Conservation (phyloP, 2,797 vertebrate species). For the Dallia pectoralis region DNA sequence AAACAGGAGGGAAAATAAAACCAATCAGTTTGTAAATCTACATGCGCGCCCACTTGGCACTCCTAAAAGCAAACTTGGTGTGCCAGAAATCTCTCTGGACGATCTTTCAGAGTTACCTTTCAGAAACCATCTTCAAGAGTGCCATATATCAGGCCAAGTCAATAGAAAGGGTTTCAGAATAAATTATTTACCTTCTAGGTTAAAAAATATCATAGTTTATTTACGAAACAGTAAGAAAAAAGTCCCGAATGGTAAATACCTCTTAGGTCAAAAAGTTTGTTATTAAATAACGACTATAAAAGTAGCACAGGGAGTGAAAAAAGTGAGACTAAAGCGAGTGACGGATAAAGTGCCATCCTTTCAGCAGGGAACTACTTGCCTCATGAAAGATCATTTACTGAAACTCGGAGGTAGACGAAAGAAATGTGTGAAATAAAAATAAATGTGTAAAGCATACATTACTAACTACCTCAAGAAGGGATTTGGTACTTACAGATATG, state of each 20-base stretch:
- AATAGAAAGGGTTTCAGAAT: not conserved
- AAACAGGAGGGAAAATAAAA: not conserved
- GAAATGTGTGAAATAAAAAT: not conserved
- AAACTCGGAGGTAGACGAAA: not conserved
- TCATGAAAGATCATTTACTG: too few relatives aligned
- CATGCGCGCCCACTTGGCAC: not conserved
- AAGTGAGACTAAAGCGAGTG: not conserved
- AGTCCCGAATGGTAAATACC: not conserved
- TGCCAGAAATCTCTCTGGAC: not conserved
- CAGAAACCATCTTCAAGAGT: not conserved
- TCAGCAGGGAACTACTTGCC: too few relatives aligned
- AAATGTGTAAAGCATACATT: not conserved
- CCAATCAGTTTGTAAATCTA: not conserved
- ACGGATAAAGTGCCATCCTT: not conserved
- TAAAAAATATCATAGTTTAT: not conserved
- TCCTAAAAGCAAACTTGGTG: not conserved
- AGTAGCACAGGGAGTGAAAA: not conserved
- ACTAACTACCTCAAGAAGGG: not conserved
- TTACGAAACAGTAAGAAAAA: not conserved
- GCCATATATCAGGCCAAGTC: not conserved
- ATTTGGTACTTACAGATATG: conserved; percentile 76
- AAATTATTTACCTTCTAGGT: conserved; percentile 1
- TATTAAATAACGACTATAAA: conserved; percentile 14
- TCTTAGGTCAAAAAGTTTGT: conserved; percentile 9
- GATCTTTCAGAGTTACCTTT: not conserved